Base-by-base conservation (phyloP, 2,113 vertebrate genomes). In the Aramus guarauna region DNA sequence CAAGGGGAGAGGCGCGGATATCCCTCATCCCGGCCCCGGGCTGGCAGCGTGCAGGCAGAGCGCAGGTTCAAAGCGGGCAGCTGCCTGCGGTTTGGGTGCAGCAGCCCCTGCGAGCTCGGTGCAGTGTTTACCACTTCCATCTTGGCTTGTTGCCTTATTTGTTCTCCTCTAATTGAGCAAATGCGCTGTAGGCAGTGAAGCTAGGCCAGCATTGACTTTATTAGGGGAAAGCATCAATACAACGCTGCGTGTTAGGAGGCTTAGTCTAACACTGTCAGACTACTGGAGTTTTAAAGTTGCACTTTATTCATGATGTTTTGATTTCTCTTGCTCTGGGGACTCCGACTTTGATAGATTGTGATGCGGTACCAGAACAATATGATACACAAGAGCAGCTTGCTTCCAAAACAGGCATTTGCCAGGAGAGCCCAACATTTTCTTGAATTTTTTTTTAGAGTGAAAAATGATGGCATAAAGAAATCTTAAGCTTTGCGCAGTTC, bases 261-360 rank as follows among this genome's bases (percentile, higher is more conserved):
- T 69, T 39, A 26, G 77, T 23, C 43, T 32, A 47, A 67, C 87
- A 5, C 94, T 39, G 52, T 85, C 94, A 69, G 93, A 30, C 22
- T 29, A n/a, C 91, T 34, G 75, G 87, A 87, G 96, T 96, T 92
- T 79, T 66, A 69, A 81, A 87, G 93, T 84, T 95, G 78, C 85
- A 29, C 97, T 97, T 96, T 92, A 47, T 95, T 95, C 92, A 39
- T 58, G 92, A 87, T 53, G 89, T 62, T 97, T 96, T 97, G 97
- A 96, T 97, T 96, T 95, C 97, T 95, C 34, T 19, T 95, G 80
- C 97, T 96, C 97, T 93, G 95, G 97, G 97, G 97, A 97, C 72
- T 48, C 80, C 3, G 47, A 64, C 96, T 93, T 93, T 94, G 97
- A 92, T 94, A 93, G 97, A 96, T 85, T 76, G 88, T 75, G 94